Percentiles rank a stretch among this genome's conserved stretches.
Conservation (phyloP, 2,113 vertebrate species). For the Xenotilapia caudafasciata region DNA sequence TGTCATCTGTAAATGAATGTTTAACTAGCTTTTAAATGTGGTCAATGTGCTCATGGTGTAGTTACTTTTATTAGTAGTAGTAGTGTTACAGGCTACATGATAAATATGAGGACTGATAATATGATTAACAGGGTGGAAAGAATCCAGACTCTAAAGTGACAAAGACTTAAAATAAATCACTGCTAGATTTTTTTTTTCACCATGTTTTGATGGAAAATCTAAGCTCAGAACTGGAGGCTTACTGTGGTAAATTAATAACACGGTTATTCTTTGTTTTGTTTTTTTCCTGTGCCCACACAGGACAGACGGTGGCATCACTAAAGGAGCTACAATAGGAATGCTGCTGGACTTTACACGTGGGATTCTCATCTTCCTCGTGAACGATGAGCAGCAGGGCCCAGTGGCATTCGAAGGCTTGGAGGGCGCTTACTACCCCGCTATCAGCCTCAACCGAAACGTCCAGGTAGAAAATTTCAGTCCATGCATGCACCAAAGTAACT, state of each 20-base stretch:
- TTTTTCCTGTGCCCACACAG: constrained; percentile 49
- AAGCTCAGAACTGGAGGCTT: background rate
- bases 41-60: background rate
- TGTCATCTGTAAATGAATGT: background rate
- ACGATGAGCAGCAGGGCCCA: constrained; percentile 97
- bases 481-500: background rate
- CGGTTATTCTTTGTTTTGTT: background rate
- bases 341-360: constrained; percentile 87
- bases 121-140: background rate
- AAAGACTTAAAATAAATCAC: background rate
- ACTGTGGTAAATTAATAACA: background rate
- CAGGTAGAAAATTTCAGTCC: constrained; percentile 59
- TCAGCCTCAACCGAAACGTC: constrained; percentile 97
- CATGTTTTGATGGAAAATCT: background rate
- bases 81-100: background rate
- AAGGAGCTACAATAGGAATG: constrained; percentile 88
- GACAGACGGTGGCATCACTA: constrained; percentile 91
- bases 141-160: background rate
- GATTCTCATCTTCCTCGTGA: constrained; percentile 91
- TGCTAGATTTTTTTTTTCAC: background rate
- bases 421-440: constrained; percentile 88
- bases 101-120: background rate
- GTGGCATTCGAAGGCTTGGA: constrained; percentile 92
- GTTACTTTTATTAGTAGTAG: fast-evolving
- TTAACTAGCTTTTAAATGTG: background rate